Evolutionary conservation across 2,888 invertebrate genomes (phyloP).

Genomic region (Cenopis cana): DNA sequence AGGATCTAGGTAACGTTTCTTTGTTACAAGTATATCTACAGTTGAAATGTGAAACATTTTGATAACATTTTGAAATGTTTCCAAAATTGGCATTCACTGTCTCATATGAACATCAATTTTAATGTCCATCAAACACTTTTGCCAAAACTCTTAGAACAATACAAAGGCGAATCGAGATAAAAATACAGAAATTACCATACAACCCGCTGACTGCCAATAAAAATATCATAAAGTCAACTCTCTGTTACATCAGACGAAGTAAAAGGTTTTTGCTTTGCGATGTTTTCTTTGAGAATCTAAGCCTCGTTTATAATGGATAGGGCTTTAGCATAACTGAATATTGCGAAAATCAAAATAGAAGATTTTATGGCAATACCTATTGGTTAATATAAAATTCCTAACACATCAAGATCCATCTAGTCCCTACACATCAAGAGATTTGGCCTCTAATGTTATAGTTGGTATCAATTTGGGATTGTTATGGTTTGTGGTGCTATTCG

Average conservation of each 20-base stretch:
- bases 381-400: not conserved
- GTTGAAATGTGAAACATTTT: no score
- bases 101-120: no score
- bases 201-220: constrained; percentile 53
- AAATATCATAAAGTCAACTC: constrained; percentile 56
- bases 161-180: constrained; percentile 51
- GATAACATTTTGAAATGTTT: no score
- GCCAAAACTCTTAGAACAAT: constrained; percentile 47
- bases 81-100: no score
- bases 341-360: constrained; percentile 1
- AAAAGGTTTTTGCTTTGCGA: constrained; percentile 33
- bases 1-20: no score
- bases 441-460: no score
- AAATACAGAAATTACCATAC: constrained; percentile 56
- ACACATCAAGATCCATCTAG: no score
- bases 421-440: no score
- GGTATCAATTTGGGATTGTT: no score
- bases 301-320: constrained; percentile 24
- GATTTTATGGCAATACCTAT: not conserved
- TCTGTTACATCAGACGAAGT: constrained; percentile 38
- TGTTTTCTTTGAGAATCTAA: constrained; percentile 41
- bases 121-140: constrained; percentile 33
- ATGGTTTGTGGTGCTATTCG: not conserved
- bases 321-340: constrained; percentile 30
- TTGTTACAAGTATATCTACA: no score